These are phyloP conservation scores for Apamea crenata DNA, from an alignment of 2,888 invertebrate species.

Conservation along the genomic window DNA sequence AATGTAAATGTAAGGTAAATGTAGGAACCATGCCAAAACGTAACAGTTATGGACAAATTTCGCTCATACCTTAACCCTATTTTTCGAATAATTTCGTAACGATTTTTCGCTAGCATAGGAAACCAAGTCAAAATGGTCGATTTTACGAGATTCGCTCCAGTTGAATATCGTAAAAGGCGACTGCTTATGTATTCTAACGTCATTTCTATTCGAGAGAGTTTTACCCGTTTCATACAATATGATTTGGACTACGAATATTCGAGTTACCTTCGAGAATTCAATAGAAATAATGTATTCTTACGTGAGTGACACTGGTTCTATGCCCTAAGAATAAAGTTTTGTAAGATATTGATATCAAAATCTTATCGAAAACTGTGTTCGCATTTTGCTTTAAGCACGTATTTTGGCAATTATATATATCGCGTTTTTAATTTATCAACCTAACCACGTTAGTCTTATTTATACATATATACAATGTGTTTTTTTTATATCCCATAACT, in stretches of 20 bases:
- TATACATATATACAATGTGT: too few relatives aligned
- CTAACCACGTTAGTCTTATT: neutral
- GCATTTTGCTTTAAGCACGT: neutral
- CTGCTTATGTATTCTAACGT: slow-evolving; percentile 29
- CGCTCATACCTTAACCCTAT: too few relatives aligned
- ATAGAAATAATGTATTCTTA: slow-evolving; percentile 16
- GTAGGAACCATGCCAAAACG: neutral
- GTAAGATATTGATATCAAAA: neutral
- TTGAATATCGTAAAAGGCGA: neutral
- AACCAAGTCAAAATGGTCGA: neutral
- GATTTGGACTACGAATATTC: slow-evolving; percentile 39
- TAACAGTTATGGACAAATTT: neutral
- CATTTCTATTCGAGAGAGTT: slow-evolving; percentile 27
- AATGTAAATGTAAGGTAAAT: too few relatives aligned
- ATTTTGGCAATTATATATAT: neutral
- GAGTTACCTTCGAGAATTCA: slow-evolving; percentile 8
- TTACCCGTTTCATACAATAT: slow-evolving; percentile 11
- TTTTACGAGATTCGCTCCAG: slow-evolving; percentile 5
- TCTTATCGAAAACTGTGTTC: neutral
- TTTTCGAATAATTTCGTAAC: neutral
- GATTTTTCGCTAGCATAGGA: neutral
- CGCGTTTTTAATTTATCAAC: neutral
- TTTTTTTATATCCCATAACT: too few relatives aligned
- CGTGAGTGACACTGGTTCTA: neutral
- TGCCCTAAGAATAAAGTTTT: neutral